Percentiles rank a stretch among this genome's conserved stretches.
phyloP scores from a whole-genome alignment of 1,140 invertebrate genomes.

The Metaphire vulgaris region DNA sequence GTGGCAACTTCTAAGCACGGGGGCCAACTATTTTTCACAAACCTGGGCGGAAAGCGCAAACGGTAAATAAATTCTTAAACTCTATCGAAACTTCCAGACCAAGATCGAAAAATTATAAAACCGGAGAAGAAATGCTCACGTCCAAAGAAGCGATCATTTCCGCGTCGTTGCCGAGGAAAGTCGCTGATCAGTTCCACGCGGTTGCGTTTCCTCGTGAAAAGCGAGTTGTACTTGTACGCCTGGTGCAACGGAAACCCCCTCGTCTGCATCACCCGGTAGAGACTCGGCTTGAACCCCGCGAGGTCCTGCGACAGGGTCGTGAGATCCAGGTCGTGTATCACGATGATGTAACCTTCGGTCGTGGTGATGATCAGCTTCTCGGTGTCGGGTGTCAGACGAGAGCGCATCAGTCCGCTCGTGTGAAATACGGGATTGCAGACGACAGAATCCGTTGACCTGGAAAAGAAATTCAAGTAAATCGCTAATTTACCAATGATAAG shows the following conservation, averaged over 20 bases:
- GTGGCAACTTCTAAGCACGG: too few species aligned
- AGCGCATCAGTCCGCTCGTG: constrained; percentile 78
- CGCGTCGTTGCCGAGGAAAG: constrained; percentile 77
- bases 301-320: constrained; percentile 70
- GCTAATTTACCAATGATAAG: too few species aligned
- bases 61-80: not conserved
- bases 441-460: constrained; percentile 64
- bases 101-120: too few species aligned
- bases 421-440: constrained; percentile 72
- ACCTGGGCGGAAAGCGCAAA: too few species aligned
- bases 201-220: constrained; percentile 73
- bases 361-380: constrained; percentile 83
- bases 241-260: constrained; percentile 70
- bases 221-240: constrained; percentile 57
- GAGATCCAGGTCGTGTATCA: constrained; percentile 81
- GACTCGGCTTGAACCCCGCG: constrained; percentile 78
- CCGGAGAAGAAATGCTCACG: constrained; percentile 32
- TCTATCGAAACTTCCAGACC: too few species aligned
- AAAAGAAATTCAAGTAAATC: not conserved
- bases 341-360: constrained; percentile 77
- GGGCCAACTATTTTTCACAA: too few species aligned
- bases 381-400: constrained; percentile 73
- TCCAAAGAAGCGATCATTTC: constrained; percentile 73
- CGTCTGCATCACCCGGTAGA: constrained; percentile 81
- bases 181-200: constrained; percentile 81